These are phyloP conservation scores for Erinaceus europaeus DNA, from an alignment of 2,113 vertebrate genomes.

Conservation along the genomic window DNA sequence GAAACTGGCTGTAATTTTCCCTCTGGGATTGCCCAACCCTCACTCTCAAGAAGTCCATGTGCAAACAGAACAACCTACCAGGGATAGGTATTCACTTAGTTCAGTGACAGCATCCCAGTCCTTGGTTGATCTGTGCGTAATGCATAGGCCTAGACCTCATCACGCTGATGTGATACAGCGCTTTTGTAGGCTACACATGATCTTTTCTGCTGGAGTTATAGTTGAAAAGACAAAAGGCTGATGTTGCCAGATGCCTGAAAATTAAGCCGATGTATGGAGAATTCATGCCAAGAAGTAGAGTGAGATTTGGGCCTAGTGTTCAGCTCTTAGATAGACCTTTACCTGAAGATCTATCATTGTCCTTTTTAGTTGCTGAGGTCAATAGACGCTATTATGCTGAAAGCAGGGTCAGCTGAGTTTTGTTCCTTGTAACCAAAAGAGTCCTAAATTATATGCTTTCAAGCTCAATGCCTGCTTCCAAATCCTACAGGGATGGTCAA, in stretches of 20 bases:
- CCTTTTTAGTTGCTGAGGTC: background rate
- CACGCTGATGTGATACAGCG: background rate
- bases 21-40: background rate
- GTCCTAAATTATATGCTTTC: background rate
- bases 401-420: background rate
- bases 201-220: constrained; percentile 21
- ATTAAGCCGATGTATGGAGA: background rate
- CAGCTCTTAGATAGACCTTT: background rate
- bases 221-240: background rate
- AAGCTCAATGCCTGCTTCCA: constrained; percentile 30
- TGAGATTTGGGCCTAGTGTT: background rate
- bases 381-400: background rate
- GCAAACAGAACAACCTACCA: background rate
- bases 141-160: background rate
- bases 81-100: background rate
- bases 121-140: background rate
- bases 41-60: background rate
- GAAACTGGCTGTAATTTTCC: background rate
- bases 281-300: background rate
- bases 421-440: constrained; percentile 1
- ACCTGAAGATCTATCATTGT: background rate
- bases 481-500: constrained; percentile 1
- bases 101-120: background rate
- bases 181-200: background rate
- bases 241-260: background rate